Base-by-base conservation (phyloP, 2,888 invertebrate genomes). In the Adineta ricciae region DNA sequence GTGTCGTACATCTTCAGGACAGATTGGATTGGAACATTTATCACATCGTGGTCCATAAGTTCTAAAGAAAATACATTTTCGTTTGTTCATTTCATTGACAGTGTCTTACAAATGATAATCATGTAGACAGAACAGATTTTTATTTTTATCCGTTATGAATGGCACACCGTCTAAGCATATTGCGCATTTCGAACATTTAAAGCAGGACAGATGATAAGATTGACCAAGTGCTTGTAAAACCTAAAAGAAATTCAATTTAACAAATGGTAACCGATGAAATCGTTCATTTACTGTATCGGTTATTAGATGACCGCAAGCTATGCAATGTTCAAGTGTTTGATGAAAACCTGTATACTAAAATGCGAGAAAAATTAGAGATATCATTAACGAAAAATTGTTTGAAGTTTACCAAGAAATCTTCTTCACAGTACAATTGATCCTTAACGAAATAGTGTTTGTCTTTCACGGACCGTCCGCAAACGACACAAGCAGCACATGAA, bases 201-300 rank as follows among this genome's bases (percentile, higher is more conserved):
- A 99, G 92, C 99, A 99, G 16, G 96, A 96, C 0, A 98, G 98
- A 91, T 99, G 98, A 91, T 97, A 99, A 0, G 97, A 96, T 91
- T 97, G 96, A 38, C 98, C 98, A 96, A 98, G 96, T 0, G 98
- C 98, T 93, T 98, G 97, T 84, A 99, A 92, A 89, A 98, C 97
- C 97, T 78, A 41, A 19, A 24, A 2, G 32, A 64, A 64, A 64
- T 64, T 32, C 9, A 14, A 32, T 64, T 21, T 7, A 52, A 3
- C n/a, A n/a, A n/a, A n/a, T n/a, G n/a, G n/a, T n/a, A n/a, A n/a
- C n/a, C n/a, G n/a, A n/a, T n/a, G n/a, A n/a, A n/a, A n/a, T 46
- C 11, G 5, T 46, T 50, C 3, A 50, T 50, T 64, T 78, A 78
- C 78, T 41, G 97, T 97, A 93, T 98, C 98, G 96, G 97, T 97